phyloP scores from a whole-genome alignment of 2,888 invertebrate species.

The Seira musarum region DNA sequence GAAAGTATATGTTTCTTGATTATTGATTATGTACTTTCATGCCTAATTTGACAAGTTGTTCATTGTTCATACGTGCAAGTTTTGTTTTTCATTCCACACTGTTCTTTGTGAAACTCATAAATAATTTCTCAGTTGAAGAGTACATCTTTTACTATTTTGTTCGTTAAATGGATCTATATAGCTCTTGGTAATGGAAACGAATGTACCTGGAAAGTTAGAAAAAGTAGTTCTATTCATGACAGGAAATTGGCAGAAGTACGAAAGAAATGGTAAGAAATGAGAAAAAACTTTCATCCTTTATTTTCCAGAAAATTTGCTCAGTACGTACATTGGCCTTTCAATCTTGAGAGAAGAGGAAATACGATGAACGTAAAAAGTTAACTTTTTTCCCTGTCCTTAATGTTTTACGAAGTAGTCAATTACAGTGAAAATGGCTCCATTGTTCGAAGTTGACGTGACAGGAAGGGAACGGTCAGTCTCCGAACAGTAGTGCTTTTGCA shows the following conservation, averaged over 20 bases:
- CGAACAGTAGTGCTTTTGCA: no score
- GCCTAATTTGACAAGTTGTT: no score
- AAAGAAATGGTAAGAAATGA: not conserved
- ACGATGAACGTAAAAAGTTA: slow-evolving; percentile 24
- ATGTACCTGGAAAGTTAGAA: not conserved
- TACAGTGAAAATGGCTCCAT: slow-evolving; percentile 36
- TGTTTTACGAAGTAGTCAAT: slow-evolving; percentile 28
- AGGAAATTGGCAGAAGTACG: slow-evolving; percentile 51
- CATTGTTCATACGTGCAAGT: no score
- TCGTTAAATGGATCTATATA: no score
- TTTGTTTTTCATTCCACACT: no score
- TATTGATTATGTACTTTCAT: no score
- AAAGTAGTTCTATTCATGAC: slow-evolving; percentile 46
- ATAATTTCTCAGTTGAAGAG: no score
- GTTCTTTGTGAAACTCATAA: no score
- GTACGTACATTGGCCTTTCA: not conserved
- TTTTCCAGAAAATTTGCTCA: not conserved
- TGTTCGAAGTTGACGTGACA: slow-evolving; percentile 3
- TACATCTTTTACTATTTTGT: no score
- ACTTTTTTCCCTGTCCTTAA: slow-evolving; percentile 34
- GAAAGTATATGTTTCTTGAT: no score
- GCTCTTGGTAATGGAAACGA: no score
- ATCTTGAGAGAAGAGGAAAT: slow-evolving; percentile 33
- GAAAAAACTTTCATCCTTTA: not conserved
- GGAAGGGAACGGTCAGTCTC: not conserved